Base-by-base conservation (phyloP, 2,797 vertebrate species). In the Muraenolepis orangiensis region DNA sequence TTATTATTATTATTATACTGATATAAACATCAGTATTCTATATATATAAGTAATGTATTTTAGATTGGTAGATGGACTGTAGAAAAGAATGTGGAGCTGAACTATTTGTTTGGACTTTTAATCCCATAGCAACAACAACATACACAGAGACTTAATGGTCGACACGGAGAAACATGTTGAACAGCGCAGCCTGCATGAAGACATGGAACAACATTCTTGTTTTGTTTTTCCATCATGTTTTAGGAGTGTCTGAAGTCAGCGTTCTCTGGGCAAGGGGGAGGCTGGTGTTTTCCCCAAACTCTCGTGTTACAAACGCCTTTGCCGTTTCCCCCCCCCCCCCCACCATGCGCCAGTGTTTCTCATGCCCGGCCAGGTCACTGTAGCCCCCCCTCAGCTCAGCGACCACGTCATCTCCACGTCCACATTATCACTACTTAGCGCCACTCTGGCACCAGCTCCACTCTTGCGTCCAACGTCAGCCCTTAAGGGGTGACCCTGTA, bases 181-280 rank as follows among this genome's bases (percentile, higher is more conserved):
- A 42, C 69, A 57, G 4, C 46, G 71, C n/a, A n/a, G n/a, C 12
- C 64, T 51, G 20, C 73, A 74, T 64, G 76, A 76, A 74, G 80
- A 71, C 67, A 42, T 69, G 46, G 66, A 76, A 34, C 42, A 51
- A 70, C 66, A 66, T 75, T 64, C 78, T 85, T 78, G 77, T 80
- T 84, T 76, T 74, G 69, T 82, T 76, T 75, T n/a, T n/a, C n/a
- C n/a, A 68, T 79, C 83, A 82, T 87, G 84, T 89, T 87, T 83
- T 79, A 81, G 77, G 88, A 89, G 82, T 71, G n/a, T 61, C 81
- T 86, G 77, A 80, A 81, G 80, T 86, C 78, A 83, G 74, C 82
- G 77, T 84, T 83, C 76, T 80, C 83, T 82, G 69, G 69, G 78
- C 69, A 81, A n/a, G n/a, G 84, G 84, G 82, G 82, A 81, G 66